phyloP scores from a whole-genome alignment of 2,797 vertebrate species.

The Cephalopachus bancanus region DNA sequence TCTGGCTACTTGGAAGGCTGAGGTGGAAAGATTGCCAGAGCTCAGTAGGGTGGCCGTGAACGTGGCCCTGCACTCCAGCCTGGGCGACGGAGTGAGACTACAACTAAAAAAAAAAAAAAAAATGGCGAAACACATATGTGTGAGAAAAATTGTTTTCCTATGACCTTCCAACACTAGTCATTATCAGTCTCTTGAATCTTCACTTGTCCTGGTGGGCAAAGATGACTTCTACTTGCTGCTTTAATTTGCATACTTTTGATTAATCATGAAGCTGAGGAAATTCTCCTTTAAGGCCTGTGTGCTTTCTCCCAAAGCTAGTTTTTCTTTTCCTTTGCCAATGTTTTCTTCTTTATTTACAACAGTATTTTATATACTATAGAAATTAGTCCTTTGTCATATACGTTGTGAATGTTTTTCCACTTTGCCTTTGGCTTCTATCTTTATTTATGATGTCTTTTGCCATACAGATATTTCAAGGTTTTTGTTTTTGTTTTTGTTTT shows the following conservation, averaged over 20 bases:
- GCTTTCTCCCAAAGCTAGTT: not conserved
- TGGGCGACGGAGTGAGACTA: no score
- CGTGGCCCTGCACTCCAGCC: no score
- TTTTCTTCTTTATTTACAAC: not conserved
- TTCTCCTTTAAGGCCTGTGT: not conserved
- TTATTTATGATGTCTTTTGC: conserved; percentile 1
- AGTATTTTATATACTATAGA: not conserved
- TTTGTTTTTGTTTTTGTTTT: no score
- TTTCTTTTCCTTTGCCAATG: not conserved
- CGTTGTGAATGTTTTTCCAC: not conserved
- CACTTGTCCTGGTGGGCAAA: conserved; percentile 52
- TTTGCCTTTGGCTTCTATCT: not conserved
- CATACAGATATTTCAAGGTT: not conserved
- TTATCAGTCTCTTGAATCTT: conserved; percentile 65
- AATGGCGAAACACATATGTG: not conserved
- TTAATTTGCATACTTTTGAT: conserved; percentile 71
- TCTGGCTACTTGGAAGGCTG: no score
- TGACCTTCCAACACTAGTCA: not conserved
- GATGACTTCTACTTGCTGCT: conserved; percentile 65
- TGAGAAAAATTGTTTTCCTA: conserved; percentile 54
- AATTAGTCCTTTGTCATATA: conserved; percentile 41
- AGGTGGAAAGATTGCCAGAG: no score
- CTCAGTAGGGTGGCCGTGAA: no score
- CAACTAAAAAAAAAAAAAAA: no score
- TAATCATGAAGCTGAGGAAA: conserved; percentile 51